A percentile compares a stretch with the other conserved stretches of the same genome.
phyloP scores from a whole-genome alignment of 2,888 invertebrate species.

The Itoplectis maculator region DNA sequence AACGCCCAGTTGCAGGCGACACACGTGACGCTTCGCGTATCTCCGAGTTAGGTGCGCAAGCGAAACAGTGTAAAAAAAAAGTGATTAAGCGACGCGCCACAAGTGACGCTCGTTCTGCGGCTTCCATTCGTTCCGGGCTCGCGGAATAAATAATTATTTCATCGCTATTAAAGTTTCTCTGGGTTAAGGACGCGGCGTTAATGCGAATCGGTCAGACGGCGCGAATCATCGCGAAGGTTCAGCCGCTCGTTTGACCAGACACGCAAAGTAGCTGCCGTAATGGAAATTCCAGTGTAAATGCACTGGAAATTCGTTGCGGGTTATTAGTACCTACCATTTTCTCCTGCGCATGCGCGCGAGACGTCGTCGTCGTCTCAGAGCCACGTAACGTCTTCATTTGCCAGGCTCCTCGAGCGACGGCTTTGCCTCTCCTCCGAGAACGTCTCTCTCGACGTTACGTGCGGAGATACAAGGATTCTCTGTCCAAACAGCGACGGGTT shows the following conservation, averaged over 20 bases:
- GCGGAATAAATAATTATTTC: no score
- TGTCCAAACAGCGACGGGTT: slow-evolving; percentile 31
- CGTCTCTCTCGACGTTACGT: slow-evolving; percentile 2
- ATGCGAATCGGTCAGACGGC: no score
- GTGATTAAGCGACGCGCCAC: slow-evolving; percentile 12
- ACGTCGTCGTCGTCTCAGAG: neutral
- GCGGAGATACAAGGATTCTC: slow-evolving; percentile 36
- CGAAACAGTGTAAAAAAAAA: neutral
- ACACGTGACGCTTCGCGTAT: slow-evolving; percentile 2
- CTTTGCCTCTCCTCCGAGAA: slow-evolving; percentile 15
- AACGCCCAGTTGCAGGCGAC: slow-evolving; percentile 22
- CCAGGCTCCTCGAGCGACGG: neutral
- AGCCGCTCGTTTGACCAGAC: no score
- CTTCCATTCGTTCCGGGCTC: neutral
- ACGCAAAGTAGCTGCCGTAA: no score
- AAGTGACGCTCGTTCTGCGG: neutral
- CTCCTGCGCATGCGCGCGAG: no score
- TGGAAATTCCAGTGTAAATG: slow-evolving; percentile 13
- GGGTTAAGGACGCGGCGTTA: no score
- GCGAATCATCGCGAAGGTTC: no score
- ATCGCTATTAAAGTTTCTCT: no score
- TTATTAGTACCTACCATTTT: no score
- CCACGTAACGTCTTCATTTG: slow-evolving; percentile 19
- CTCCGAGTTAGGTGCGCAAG: neutral
- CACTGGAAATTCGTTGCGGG: neutral